These are phyloP conservation scores for Synanthedon myopaeformis DNA, from an alignment of 2,888 invertebrate species.

Conservation along the genomic window DNA sequence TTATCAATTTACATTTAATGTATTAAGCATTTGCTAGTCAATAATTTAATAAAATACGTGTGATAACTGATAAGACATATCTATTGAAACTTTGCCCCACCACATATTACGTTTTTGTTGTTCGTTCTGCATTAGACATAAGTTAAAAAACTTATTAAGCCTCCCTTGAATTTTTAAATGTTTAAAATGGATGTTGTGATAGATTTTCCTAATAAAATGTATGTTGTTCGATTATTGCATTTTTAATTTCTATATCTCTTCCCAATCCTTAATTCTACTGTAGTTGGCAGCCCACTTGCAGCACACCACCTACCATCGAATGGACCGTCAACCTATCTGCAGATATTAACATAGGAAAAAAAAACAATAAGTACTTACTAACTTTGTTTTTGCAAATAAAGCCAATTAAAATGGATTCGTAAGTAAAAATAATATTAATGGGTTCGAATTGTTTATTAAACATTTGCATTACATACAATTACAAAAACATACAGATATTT, in stretches of 20 bases:
- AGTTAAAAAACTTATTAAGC: not conserved
- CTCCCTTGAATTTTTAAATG: conserved; percentile 21
- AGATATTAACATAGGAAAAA: too few species aligned
- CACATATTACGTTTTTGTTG: not conserved
- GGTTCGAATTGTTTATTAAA: too few species aligned
- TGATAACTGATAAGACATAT: not conserved
- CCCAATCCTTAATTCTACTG: too few species aligned
- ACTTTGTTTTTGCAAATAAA: too few species aligned
- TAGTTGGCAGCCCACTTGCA: too few species aligned
- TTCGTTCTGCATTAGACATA: not conserved
- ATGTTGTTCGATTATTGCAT: conserved; percentile 28
- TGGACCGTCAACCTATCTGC: too few species aligned
- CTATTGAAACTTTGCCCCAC: not conserved
- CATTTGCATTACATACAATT: too few species aligned
- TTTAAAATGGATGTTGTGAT: conserved; percentile 35
- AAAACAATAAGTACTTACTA: too few species aligned
- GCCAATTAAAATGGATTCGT: too few species aligned
- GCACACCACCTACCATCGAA: too few species aligned
- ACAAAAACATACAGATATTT: too few species aligned
- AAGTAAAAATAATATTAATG: too few species aligned
- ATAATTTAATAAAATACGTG: conserved; percentile 1
- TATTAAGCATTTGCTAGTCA: conserved; percentile 5
- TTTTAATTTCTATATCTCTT: conserved; percentile 7
- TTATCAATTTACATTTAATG: not conserved
- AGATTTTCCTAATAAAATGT: conserved; percentile 53